phyloP scores from a whole-genome alignment of 2,797 vertebrate genomes.

The Anniella stebbinsi region DNA sequence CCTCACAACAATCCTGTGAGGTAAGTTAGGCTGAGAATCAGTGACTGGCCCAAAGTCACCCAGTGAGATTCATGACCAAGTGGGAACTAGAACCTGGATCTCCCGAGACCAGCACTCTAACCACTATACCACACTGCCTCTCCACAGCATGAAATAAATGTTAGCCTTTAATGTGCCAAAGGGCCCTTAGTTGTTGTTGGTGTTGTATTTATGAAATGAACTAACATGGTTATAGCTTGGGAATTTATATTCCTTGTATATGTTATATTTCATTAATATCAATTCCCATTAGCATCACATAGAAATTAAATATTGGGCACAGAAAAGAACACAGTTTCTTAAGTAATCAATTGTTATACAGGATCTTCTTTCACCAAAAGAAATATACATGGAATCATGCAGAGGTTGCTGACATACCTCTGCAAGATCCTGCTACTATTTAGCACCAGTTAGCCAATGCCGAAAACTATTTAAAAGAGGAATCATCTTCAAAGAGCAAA shows the following conservation, averaged over 20 bases:
- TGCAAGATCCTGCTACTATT: slow-evolving; percentile 38
- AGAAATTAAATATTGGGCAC: neutral
- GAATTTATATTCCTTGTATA: neutral
- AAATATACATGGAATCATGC: slow-evolving; percentile 41
- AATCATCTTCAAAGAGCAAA: slow-evolving; percentile 60
- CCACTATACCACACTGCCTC: no score
- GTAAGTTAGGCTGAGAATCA: no score
- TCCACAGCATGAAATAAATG: neutral
- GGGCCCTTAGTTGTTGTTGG: neutral
- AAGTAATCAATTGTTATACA: slow-evolving; percentile 30
- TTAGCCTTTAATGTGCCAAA: neutral
- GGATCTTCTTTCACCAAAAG: neutral
- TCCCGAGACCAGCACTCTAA: no score
- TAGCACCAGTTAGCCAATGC: slow-evolving; percentile 9
- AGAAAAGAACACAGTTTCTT: slow-evolving; percentile 6
- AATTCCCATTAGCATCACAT: neutral
- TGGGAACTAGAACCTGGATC: no score
- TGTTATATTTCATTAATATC: neutral
- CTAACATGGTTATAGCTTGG: neutral
- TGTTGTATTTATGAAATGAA: neutral
- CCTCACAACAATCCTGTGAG: no score
- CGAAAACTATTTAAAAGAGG: slow-evolving; percentile 51
- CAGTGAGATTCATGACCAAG: no score
- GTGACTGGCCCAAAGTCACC: no score
- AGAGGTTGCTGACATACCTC: slow-evolving; percentile 30